Conservation (phyloP, 2,113 vertebrate genomes). For the Crypturellus undulatus region DNA sequence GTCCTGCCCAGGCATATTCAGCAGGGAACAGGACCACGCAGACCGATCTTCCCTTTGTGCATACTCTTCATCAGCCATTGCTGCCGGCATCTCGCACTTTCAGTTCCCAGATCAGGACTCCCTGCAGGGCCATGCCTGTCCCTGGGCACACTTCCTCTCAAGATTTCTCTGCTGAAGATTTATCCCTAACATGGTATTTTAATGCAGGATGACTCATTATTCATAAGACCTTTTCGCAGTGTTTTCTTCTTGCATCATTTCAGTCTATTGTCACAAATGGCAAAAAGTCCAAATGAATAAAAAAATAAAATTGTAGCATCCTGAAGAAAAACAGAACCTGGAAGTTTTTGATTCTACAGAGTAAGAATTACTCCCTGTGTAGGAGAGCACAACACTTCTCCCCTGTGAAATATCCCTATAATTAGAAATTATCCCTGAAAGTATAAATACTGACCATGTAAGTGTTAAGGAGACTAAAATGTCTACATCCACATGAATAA, state of each 20-base stretch:
- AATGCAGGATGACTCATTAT: not conserved
- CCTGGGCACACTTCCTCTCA: not conserved
- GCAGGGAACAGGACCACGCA: not conserved
- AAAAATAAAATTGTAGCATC: not conserved
- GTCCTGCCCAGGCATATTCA: not conserved
- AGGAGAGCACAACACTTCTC: not conserved
- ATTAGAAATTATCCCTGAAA: not conserved
- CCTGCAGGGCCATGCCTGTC: not conserved
- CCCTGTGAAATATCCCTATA: not conserved
- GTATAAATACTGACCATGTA: not conserved
- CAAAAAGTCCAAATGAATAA: not conserved
- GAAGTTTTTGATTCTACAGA: not conserved
- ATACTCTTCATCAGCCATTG: not conserved
- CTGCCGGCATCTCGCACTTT: not conserved
- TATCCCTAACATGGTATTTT: not conserved
- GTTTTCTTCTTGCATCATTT: not conserved
- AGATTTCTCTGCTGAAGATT: not conserved
- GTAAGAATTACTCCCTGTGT: not conserved
- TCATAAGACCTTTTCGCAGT: not conserved
- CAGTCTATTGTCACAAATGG: not conserved
- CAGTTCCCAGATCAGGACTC: accelerated
- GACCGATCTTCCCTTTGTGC: not conserved
- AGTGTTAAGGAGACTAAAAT: not conserved
- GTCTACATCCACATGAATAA: not conserved
- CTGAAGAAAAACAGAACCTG: not conserved